Percentiles rank a stretch among this genome's conserved stretches.
phyloP scores from a whole-genome alignment of 2,113 vertebrate species.

The Colossoma macropomum region DNA sequence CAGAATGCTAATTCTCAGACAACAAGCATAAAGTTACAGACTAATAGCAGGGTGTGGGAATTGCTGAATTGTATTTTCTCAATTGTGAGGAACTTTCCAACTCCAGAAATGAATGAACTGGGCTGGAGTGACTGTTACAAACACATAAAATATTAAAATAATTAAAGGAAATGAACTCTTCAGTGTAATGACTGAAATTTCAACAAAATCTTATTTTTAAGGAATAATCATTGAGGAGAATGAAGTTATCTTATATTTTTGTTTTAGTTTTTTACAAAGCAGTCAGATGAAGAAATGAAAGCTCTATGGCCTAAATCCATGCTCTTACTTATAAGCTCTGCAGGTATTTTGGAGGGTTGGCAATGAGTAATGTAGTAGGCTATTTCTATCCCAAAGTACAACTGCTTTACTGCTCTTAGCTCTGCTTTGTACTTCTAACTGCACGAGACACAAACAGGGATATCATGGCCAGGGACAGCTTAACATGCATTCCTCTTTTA shows the following conservation, averaged over 20 bases:
- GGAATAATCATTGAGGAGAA: not conserved
- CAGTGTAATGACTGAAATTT: not conserved
- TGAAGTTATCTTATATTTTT: not conserved
- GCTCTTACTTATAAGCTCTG: not conserved
- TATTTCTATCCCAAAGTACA: not conserved
- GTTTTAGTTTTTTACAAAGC: not conserved
- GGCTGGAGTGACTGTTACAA: not conserved
- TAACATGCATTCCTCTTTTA: constrained; percentile 41
- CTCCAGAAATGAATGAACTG: not conserved
- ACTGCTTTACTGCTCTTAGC: not conserved
- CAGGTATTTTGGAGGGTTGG: not conserved
- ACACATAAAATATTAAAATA: not conserved
- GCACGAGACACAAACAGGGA: constrained; percentile 39
- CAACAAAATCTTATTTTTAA: too few relatives aligned
- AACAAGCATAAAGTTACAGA: not conserved
- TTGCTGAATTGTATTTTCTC: not conserved
- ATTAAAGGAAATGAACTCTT: not conserved
- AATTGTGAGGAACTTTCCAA: not conserved
- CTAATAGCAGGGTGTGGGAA: constrained; percentile 3
- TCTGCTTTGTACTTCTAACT: constrained; percentile 1
- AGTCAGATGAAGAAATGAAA: not conserved
- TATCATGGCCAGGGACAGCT: constrained; percentile 35
- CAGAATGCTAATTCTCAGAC: not conserved
- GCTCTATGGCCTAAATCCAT: not conserved
- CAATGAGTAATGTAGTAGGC: constrained; percentile 6